Evolutionary conservation across 2,888 invertebrate genomes (phyloP).

Genomic region (Dryobota labecula): DNA sequence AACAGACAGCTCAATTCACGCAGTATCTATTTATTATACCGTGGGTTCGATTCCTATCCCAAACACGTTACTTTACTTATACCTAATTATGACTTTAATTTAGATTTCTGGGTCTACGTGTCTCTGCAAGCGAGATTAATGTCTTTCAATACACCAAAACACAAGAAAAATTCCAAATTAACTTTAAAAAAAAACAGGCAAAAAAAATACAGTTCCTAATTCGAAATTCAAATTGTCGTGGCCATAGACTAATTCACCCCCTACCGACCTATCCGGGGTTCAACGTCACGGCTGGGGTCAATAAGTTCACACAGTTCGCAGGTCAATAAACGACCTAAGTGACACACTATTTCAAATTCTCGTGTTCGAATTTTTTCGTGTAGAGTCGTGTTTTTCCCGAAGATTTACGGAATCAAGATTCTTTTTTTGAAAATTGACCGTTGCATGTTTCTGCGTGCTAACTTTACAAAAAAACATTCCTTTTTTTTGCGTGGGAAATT

Average conservation of each 20-base stretch:
- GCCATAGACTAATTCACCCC: conserved; percentile 52
- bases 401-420: not conserved
- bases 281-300: conserved; percentile 64
- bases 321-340: conserved; percentile 73
- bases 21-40: not conserved
- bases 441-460: not conserved
- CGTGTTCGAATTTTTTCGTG: conserved; percentile 39
- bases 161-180: not conserved
- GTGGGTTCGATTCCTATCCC: not conserved
- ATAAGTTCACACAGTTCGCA: conserved; percentile 70
- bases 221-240: conserved; percentile 33
- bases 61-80: not conserved
- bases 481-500: too few species aligned
- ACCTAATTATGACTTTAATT: not conserved
- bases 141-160: not conserved
- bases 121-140: not conserved
- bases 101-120: not conserved
- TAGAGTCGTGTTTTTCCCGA: conserved; percentile 2
- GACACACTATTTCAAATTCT: conserved; percentile 74
- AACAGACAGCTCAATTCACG: not conserved
- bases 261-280: conserved; percentile 45
- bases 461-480: not conserved
- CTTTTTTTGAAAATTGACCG: not conserved
- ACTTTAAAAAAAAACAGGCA: not conserved
- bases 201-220: conserved; percentile 9